Evolutionary conservation across 2,888 invertebrate species (phyloP).

Genomic region (Venusia cambrica): DNA sequence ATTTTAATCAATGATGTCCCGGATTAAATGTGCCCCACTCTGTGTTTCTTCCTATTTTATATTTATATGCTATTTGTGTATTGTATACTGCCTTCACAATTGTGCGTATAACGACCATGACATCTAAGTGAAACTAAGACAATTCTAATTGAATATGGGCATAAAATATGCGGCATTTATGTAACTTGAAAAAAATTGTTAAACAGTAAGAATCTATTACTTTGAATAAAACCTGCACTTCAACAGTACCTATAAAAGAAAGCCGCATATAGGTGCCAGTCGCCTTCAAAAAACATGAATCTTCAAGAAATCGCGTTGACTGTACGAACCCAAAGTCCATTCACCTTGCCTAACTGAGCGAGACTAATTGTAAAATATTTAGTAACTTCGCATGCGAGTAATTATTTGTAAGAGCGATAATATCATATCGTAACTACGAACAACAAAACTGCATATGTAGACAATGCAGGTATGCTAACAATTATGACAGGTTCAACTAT

Average conservation of each 20-base stretch:
- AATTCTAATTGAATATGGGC: too few relatives aligned
- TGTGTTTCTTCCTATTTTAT: slow-evolving; percentile 47
- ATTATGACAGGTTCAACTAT: too few relatives aligned
- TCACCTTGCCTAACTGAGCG: slow-evolving; percentile 32
- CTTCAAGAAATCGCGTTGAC: slow-evolving; percentile 7
- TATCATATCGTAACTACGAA: slow-evolving; percentile 15
- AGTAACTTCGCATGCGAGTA: slow-evolving; percentile 23
- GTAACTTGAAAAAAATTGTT: too few relatives aligned
- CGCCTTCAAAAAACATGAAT: too few relatives aligned
- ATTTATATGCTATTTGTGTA: slow-evolving; percentile 33
- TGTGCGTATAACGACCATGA: too few relatives aligned
- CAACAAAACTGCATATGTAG: slow-evolving; percentile 1
- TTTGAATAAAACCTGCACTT: too few relatives aligned
- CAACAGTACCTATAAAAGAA: too few relatives aligned
- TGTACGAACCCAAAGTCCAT: slow-evolving; percentile 23
- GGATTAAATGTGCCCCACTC: slow-evolving; percentile 60
- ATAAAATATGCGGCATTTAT: too few relatives aligned
- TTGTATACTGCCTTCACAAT: slow-evolving; percentile 22
- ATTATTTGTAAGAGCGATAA: slow-evolving; percentile 27
- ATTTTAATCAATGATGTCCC: slow-evolving; percentile 62
- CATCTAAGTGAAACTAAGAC: too few relatives aligned
- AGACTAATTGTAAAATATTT: slow-evolving; percentile 28
- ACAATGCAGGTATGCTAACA: neutral
- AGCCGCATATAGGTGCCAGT: too few relatives aligned
- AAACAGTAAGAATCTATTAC: too few relatives aligned